Evolutionary conservation across 2,797 vertebrate species (phyloP).

Genomic region (Melanotaenia maccullochi): DNA sequence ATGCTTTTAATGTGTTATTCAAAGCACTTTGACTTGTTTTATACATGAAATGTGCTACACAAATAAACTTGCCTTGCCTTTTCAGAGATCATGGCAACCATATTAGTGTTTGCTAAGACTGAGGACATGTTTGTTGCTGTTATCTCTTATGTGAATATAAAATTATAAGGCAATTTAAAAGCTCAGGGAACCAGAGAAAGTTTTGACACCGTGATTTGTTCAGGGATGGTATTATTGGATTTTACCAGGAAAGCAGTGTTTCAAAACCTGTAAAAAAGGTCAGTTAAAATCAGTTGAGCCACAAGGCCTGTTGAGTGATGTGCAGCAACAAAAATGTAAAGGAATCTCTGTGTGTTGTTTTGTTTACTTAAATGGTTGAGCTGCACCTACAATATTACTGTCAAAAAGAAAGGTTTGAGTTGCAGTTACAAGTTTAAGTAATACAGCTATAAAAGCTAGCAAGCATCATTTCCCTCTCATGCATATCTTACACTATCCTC

Average conservation of each 20-base stretch:
- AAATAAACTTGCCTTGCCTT: too few species aligned
- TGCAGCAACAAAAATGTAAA: not conserved
- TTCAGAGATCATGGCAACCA: too few species aligned
- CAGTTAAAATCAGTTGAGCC: not conserved
- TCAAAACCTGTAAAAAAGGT: not conserved
- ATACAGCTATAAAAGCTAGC: constrained; percentile 50
- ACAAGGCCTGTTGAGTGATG: not conserved
- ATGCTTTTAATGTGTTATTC: too few species aligned
- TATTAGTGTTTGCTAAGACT: too few species aligned
- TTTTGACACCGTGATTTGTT: too few species aligned
- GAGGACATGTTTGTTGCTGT: too few species aligned
- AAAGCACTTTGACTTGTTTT: too few species aligned
- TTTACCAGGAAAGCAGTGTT: not conserved
- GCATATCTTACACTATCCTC: constrained; percentile 37
- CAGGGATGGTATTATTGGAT: too few species aligned
- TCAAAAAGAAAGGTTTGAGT: not conserved
- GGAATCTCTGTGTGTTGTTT: not conserved
- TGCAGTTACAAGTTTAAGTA: constrained; percentile 26
- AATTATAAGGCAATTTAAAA: too few species aligned
- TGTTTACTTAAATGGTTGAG: not conserved
- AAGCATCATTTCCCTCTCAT: constrained; percentile 45
- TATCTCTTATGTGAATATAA: too few species aligned
- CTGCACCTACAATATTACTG: constrained; percentile 14
- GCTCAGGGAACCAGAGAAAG: too few species aligned
- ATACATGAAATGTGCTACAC: too few species aligned